Evolutionary conservation across 2,888 invertebrate genomes (phyloP).

Genomic region (Petrolisthes cinctipes): DNA sequence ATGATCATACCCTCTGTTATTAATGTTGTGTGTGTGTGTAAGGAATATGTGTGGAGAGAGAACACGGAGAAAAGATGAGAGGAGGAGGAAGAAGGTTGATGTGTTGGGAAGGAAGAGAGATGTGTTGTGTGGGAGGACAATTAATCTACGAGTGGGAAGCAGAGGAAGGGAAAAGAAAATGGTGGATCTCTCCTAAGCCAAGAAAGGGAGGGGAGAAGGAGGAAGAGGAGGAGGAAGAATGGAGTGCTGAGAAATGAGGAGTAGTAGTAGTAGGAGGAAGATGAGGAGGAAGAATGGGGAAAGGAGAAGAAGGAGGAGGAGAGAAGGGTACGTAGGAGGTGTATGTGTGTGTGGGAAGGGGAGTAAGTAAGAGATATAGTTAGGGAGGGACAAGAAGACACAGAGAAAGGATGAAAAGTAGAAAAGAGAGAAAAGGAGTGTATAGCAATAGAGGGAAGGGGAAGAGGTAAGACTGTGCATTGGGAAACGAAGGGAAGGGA

Average conservation of each 20-base stretch:
- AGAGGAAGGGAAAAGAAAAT: background rate
- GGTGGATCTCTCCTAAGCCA: background rate
- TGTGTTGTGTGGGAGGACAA: background rate
- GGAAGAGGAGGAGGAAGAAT: background rate
- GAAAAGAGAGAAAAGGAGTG: background rate
- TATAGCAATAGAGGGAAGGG: background rate
- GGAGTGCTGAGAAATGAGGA: background rate
- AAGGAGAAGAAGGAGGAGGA: background rate
- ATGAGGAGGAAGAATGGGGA: background rate
- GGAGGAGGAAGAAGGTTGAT: too few species aligned
- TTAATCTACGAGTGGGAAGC: constrained; percentile 3
- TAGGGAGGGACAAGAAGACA: background rate
- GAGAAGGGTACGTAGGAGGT: background rate
- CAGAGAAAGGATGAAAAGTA: background rate
- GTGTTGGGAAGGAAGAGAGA: background rate
- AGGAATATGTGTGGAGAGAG: background rate
- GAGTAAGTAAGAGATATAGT: background rate
- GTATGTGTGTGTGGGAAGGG: background rate
- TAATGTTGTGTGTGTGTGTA: too few species aligned
- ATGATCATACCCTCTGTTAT: too few species aligned
- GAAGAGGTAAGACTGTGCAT: background rate
- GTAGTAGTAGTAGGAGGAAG: background rate
- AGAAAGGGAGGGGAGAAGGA: background rate
- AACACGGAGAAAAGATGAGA: background rate
- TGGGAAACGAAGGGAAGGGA: background rate